Percentiles rank a stretch among this genome's conserved stretches.
Conservation (phyloP, 1,140 invertebrate genomes). For the Arion vulgaris region DNA sequence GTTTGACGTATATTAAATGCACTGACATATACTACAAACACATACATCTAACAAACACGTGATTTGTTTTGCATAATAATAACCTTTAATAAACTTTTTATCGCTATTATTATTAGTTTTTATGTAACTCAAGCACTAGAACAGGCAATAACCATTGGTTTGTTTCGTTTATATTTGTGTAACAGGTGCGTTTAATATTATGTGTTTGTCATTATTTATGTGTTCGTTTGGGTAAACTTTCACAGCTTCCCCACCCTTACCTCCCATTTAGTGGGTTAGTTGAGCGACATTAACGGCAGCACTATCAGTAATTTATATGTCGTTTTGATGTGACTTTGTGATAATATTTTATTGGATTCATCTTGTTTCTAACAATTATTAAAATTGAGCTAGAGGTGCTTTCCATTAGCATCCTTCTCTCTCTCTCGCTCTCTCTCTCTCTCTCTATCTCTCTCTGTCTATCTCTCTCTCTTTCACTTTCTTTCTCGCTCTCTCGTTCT, state of each 20-base stretch:
- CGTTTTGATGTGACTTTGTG: not conserved
- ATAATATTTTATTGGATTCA: not conserved
- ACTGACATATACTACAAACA: no score
- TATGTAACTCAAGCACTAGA: no score
- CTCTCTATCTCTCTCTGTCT: no score
- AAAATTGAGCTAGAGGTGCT: not conserved
- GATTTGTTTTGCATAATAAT: no score
- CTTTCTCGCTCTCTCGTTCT: no score
- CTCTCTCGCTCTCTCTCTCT: no score
- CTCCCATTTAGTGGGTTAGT: not conserved
- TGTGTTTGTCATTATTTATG: constrained; percentile 1
- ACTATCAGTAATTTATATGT: not conserved
- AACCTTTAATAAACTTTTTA: no score
- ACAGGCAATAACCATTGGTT: not conserved
- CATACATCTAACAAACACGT: no score
- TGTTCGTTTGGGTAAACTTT: not conserved
- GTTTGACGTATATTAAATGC: no score
- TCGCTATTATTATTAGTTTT: no score
- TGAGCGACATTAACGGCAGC: not conserved
- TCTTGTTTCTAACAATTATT: not conserved
- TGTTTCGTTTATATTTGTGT: constrained; percentile 10
- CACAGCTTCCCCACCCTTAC: not conserved
- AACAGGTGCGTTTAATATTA: not conserved
- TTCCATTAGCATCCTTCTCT: not conserved
- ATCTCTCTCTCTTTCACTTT: no score